These are phyloP conservation scores for Anabacerthia variegaticeps DNA, from an alignment of 2,797 vertebrate species.

Conservation along the genomic window DNA sequence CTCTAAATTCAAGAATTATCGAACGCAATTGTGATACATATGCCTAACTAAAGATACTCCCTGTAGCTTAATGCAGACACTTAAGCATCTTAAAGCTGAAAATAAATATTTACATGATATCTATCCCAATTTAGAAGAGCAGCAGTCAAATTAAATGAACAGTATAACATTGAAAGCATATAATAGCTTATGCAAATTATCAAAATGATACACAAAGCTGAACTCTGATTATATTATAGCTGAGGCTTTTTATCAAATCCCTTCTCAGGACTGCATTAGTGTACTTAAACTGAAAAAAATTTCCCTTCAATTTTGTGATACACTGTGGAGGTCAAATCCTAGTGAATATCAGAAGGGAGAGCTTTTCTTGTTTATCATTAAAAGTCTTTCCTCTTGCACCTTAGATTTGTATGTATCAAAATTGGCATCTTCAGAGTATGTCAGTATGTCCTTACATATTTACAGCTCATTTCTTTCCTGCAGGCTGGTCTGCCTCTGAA, in stretches of 20 bases:
- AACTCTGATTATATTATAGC: background rate
- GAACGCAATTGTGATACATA: background rate
- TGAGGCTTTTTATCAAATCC: background rate
- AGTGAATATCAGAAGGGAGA: background rate
- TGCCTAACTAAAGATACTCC: background rate
- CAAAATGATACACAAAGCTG: background rate
- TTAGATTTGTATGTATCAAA: background rate
- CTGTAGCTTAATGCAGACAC: background rate
- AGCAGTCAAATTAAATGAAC: background rate
- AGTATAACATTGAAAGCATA: background rate
- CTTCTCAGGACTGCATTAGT: background rate
- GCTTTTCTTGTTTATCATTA: background rate
- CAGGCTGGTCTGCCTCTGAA: background rate
- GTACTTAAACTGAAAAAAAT: background rate
- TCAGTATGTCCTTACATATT: background rate
- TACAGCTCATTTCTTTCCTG: background rate
- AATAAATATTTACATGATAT: background rate
- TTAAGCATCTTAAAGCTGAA: background rate
- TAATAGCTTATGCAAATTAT: background rate
- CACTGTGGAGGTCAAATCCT: background rate
- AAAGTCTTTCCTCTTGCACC: background rate
- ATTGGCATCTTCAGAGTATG: background rate
- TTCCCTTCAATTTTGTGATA: background rate
- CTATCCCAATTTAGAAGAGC: background rate
- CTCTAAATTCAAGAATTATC: background rate